Evolutionary conservation across 2,888 invertebrate genomes (phyloP).

Genomic region (Abrostola tripartita): DNA sequence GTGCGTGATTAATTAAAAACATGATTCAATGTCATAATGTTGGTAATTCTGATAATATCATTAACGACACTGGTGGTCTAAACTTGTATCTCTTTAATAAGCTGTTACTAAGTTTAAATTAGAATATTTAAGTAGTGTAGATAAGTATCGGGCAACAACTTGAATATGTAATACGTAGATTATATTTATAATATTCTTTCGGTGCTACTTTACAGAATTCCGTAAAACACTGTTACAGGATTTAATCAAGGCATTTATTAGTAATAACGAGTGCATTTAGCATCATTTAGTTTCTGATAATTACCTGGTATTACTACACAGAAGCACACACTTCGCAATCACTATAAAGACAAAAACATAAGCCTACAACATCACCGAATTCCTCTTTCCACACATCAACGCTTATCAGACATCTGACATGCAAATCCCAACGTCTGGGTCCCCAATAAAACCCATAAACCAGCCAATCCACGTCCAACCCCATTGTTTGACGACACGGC

Average conservation of each 20-base stretch:
- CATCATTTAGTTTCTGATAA: no score
- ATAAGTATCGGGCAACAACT: conserved; percentile 12
- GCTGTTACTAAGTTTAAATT: conserved; percentile 29
- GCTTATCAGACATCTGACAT: conserved; percentile 46
- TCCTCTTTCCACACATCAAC: conserved; percentile 24
- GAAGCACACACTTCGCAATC: not conserved
- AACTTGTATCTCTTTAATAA: conserved; percentile 35
- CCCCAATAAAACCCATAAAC: conserved; percentile 50
- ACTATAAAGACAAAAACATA: not conserved
- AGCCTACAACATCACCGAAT: conserved; percentile 8
- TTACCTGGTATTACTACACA: not conserved
- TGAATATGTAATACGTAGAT: not conserved
- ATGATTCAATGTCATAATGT: conserved; percentile 15
- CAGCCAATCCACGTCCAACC: conserved; percentile 51
- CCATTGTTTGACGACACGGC: conserved; percentile 55
- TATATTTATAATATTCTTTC: not conserved
- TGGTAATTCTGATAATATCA: conserved; percentile 43
- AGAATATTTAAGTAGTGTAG: conserved; percentile 18
- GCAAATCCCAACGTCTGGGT: conserved; percentile 41
- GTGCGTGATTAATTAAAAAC: conserved; percentile 31
- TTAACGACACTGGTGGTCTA: conserved; percentile 48
- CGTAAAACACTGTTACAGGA: not conserved
- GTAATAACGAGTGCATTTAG: no score
- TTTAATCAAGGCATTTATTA: not conserved
- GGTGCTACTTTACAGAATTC: not conserved